A percentile compares a stretch with the other conserved stretches of the same genome.
Conservation (phyloP, 2,797 vertebrate species). For the Tapirus indicus region DNA sequence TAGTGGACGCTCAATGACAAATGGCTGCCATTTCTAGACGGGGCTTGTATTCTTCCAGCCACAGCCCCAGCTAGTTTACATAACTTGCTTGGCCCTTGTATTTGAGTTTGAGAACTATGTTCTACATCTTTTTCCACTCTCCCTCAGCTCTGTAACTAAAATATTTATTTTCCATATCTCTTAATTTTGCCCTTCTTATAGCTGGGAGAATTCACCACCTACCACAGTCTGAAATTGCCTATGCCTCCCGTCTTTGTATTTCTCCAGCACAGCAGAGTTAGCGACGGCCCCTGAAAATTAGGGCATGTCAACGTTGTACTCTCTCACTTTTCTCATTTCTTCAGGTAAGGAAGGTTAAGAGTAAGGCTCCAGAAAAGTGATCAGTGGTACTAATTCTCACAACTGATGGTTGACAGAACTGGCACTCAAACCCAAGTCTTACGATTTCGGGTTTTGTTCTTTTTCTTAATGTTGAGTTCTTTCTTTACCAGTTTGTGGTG, state of each 20-base stretch:
- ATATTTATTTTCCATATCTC: neutral
- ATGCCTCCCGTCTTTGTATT: neutral
- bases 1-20: neutral
- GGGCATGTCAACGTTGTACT: too few relatives aligned
- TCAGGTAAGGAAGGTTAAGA: neutral
- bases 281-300: neutral
- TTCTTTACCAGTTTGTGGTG: neutral
- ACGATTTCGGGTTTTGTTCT: neutral
- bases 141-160: neutral
- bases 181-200: neutral
- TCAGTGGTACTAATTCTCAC: neutral
- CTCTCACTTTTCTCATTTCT: neutral
- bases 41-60: neutral
- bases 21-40: neutral
- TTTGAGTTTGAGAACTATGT: neutral
- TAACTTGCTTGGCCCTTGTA: neutral
- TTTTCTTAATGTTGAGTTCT: neutral
- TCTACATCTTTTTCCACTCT: neutral
- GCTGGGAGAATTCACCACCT: neutral
- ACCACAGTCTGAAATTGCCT: neutral
- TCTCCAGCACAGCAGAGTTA: neutral
- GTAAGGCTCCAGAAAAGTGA: neutral
- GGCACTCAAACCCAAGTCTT: neutral
- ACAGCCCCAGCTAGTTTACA: neutral
- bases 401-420: neutral